Conservation (phyloP, 1,140 invertebrate species). For the Aphis craccivora region DNA sequence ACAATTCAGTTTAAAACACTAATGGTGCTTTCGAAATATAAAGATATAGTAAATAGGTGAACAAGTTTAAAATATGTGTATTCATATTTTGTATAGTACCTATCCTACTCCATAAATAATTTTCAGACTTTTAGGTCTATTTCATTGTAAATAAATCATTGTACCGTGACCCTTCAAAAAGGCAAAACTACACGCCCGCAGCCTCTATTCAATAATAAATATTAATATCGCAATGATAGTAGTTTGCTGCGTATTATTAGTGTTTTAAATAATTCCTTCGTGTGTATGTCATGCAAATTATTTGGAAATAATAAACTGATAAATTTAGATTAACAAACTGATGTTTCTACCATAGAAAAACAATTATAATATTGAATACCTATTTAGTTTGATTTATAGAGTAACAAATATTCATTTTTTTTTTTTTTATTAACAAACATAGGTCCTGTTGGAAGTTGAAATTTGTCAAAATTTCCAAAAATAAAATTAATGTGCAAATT, state of each 20-base stretch:
- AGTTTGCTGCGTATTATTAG: neutral
- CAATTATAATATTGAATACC: neutral
- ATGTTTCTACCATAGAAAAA: neutral
- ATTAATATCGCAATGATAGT: neutral
- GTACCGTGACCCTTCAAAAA: neutral
- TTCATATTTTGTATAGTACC: neutral
- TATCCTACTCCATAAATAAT: neutral
- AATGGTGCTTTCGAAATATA: neutral
- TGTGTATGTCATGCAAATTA: neutral
- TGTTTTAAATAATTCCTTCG: neutral
- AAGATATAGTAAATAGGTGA: neutral
- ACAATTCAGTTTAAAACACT: neutral
- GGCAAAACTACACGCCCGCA: constrained; percentile 15
- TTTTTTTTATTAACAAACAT: neutral
- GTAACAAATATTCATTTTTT: neutral
- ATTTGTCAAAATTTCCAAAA: neutral
- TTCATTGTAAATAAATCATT: constrained; percentile 2
- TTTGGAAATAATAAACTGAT: neutral
- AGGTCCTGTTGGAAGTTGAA: neutral
- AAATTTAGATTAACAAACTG: neutral
- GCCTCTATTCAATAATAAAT: neutral
- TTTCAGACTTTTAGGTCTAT: constrained; percentile 20
- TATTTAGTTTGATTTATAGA: neutral
- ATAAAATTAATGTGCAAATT: neutral
- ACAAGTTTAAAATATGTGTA: neutral